Evolutionary conservation across 2,113 vertebrate species (phyloP), one percentile per base, ranked within the genome.

Genomic region (Hirundichthys speculiger): DNA sequence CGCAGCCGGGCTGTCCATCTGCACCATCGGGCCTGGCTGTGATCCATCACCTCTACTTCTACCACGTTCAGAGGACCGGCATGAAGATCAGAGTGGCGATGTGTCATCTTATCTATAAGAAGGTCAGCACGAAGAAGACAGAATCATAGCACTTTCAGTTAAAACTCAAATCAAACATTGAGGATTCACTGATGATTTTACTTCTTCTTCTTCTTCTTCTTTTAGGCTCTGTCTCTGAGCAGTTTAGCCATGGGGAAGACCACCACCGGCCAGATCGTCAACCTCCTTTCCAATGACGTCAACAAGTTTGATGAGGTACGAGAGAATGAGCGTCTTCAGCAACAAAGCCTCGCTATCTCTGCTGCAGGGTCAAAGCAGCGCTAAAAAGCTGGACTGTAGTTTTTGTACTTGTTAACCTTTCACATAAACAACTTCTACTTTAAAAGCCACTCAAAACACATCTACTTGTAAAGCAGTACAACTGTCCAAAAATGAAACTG

Each of bases 191-290:
- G 22, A 24, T 38, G 16, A 38, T 14, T 42, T 25, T 25, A 38
- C 8, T 48, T 4, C 0, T 13, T 27, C n/a, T 57, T 64, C 24
- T 34, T 45, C 16, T 4, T 34, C 12, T 46, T 39, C 71, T 30
- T 27, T 16, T 16, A 99, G 98, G 94, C 96, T 0, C 93, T 99
- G 72, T 87, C 92, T 75, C 92, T 99, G 73, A 98, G 92, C 87
- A 96, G 93, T 1, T 11, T 51, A 12, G 96, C 97, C 22, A 93
- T 98, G 94, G 90, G 92, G 40, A 93, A 97, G 87, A 99, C 97
- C 7, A 99, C 96, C 73, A 97, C 96, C 0, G 98, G 98, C 45
- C 98, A 99, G 73, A 98, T 98, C 25, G 96, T 99, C 64, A 99
- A 99, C 73, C 94, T 99, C 20, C 91, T 99, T 6, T 98, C 98